Evolutionary conservation across 2,888 invertebrate species (phyloP), one percentile per base, ranked within the genome.

Genomic region (Cephonodes hylas): DNA sequence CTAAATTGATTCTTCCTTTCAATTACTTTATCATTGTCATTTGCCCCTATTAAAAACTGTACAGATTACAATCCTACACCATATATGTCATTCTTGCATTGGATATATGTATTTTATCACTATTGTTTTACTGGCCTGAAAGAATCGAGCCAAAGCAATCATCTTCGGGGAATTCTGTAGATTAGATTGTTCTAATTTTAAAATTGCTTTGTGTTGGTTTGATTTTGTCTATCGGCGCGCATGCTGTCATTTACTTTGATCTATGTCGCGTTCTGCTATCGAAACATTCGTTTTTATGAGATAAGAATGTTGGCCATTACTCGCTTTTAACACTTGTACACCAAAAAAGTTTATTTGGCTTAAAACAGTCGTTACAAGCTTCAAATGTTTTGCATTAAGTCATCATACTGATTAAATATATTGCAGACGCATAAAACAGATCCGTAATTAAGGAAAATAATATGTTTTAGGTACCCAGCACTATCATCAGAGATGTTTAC

Each of bases 401-500:
- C n/a, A n/a, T 42, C 15, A 13, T 15, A 7, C 15, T 44, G 42
- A 18, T 15, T 44, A 44, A 44, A 4, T 2, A 44, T 6, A 22
- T 13, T 13, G 6, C 34, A 13, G 10, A 13, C 34, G 13, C 22
- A 13, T 45, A n/a, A n/a, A n/a, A n/a, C n/a, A n/a, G n/a, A n/a
- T n/a, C n/a, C n/a, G n/a, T n/a, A n/a, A n/a, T n/a, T n/a, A n/a
- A n/a, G n/a, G n/a, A n/a, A n/a, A n/a, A n/a, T n/a, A n/a, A 18
- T 27, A 38, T 38, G 3, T 61, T 80, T 3, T 77, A 93, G 93
- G 72, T 96, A 96, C 77, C 94, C 95, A 45, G 96, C 96, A 0
- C 77, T 98, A 59, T 94, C 95, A 60, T 96, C 96, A 10, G 98
- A 98, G 84, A 93, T 96, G 83, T 97, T 97, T 81, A 96, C 96